Evolutionary conservation across 1,140 invertebrate genomes (phyloP).

Genomic region (Drosophila insularis): DNA sequence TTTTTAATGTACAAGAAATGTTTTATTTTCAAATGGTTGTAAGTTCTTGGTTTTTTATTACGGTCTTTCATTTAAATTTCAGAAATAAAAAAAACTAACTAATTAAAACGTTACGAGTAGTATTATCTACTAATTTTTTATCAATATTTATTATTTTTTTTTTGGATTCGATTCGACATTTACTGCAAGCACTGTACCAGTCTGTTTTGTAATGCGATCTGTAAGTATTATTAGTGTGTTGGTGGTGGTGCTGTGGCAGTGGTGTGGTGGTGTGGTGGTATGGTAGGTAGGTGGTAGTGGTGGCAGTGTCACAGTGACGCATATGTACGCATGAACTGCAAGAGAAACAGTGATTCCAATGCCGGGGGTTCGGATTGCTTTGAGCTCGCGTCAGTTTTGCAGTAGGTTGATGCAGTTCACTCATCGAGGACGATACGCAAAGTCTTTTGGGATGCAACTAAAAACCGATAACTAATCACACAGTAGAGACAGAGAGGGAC

Average conservation of each 20-base stretch:
- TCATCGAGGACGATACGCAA: constrained; percentile 14
- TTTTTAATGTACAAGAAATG: too few species aligned
- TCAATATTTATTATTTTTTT: too few species aligned
- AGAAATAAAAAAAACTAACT: too few species aligned
- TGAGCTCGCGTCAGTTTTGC: constrained; percentile 17
- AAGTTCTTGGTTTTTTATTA: too few species aligned
- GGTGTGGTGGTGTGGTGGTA: not conserved
- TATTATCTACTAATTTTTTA: too few species aligned
- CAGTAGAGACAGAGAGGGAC: not conserved
- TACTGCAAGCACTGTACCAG: not conserved
- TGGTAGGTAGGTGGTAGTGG: not conserved
- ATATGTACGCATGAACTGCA: constrained; percentile 17
- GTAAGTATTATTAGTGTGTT: constrained; percentile 4
- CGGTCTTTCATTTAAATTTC: too few species aligned
- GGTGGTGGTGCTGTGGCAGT: not conserved
- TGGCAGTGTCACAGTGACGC: constrained; percentile 34
- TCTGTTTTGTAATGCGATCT: constrained; percentile 14
- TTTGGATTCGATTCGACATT: not conserved
- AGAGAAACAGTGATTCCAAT: constrained; percentile 46
- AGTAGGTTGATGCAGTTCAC: constrained; percentile 33
- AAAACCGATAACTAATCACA: constrained; percentile 10
- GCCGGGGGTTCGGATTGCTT: constrained; percentile 43
- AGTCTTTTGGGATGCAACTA: not conserved
- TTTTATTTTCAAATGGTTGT: too few species aligned
- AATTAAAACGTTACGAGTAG: too few species aligned